Evolutionary conservation across 2,888 invertebrate genomes (phyloP).

Genomic region (Drosophila prolongata): DNA sequence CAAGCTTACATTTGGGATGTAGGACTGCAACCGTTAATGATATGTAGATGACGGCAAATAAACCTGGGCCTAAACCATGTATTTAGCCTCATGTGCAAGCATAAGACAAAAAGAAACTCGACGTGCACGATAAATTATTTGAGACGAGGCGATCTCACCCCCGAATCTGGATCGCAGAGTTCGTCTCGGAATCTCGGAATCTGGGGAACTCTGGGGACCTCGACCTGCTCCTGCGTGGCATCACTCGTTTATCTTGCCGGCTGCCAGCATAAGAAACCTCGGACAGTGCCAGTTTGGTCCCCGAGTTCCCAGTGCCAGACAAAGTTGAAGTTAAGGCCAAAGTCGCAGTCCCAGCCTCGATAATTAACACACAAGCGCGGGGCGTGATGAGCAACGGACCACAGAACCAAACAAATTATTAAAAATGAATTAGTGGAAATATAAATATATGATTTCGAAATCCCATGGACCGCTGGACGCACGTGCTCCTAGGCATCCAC

Average conservation of each 20-base stretch:
- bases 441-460: constrained; percentile 78
- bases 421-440: constrained; percentile 82
- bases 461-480: constrained; percentile 60
- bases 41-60: constrained; percentile 31
- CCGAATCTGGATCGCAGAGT: constrained; percentile 63
- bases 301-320: constrained; percentile 22
- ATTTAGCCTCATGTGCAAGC: constrained; percentile 12
- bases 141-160: constrained; percentile 68
- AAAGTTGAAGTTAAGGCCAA: constrained; percentile 7
- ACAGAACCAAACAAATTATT: constrained; percentile 80
- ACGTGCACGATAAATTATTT: constrained; percentile 70
- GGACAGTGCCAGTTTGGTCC: constrained; percentile 35
- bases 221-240: constrained; percentile 63
- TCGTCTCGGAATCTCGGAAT: constrained; percentile 32
- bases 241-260: constrained; percentile 70
- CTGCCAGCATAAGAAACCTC: constrained; percentile 54
- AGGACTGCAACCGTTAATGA: constrained; percentile 23
- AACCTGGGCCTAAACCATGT: constrained; percentile 20
- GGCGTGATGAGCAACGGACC: constrained; percentile 74
- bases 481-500: constrained; percentile 69
- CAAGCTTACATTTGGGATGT: constrained; percentile 3
- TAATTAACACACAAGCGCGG: constrained; percentile 75
- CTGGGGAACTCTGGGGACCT: constrained; percentile 23
- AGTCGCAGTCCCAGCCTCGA: constrained; percentile 48
- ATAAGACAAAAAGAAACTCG: constrained; percentile 26